phyloP scores from a whole-genome alignment of 2,113 vertebrate genomes.

The Ancistrus triradiatus region DNA sequence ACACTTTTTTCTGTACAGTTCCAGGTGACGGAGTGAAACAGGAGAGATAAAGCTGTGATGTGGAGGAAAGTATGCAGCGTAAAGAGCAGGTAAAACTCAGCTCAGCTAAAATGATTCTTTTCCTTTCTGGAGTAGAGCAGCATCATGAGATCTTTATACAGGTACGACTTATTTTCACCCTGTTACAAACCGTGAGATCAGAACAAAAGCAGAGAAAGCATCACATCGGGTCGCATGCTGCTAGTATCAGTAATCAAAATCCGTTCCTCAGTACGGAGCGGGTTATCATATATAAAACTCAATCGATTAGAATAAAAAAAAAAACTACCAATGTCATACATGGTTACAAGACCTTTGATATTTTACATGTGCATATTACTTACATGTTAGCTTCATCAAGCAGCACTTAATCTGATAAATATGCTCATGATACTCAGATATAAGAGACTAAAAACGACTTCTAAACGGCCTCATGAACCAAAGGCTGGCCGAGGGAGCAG shows the following conservation, averaged over 20 bases:
- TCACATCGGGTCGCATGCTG: constrained; percentile 77
- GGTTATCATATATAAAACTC: constrained; percentile 43
- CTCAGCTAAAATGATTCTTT: neutral
- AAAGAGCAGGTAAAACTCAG: no score
- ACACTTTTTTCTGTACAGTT: no score
- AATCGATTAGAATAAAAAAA: constrained; percentile 34
- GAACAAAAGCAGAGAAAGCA: constrained; percentile 67
- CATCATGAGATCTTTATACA: constrained; percentile 1
- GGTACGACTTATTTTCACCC: constrained; percentile 66
- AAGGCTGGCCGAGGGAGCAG: no score
- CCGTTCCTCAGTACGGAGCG: constrained; percentile 57
- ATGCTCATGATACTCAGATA: constrained; percentile 62
- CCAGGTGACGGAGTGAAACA: no score
- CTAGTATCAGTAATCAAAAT: constrained; percentile 76
- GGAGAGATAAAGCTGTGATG: no score
- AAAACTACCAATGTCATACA: constrained; percentile 40
- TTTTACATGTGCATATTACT: constrained; percentile 76
- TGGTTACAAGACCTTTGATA: constrained; percentile 51
- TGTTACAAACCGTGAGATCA: constrained; percentile 71
- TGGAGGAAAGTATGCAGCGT: no score
- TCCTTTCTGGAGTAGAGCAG: constrained; percentile 33
- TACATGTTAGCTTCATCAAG: constrained; percentile 67
- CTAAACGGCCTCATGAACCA: constrained; percentile 44
- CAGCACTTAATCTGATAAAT: constrained; percentile 69
- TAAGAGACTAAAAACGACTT: constrained; percentile 52